phyloP scores from a whole-genome alignment of 2,888 invertebrate species.

The Eurytoma adleriae region DNA sequence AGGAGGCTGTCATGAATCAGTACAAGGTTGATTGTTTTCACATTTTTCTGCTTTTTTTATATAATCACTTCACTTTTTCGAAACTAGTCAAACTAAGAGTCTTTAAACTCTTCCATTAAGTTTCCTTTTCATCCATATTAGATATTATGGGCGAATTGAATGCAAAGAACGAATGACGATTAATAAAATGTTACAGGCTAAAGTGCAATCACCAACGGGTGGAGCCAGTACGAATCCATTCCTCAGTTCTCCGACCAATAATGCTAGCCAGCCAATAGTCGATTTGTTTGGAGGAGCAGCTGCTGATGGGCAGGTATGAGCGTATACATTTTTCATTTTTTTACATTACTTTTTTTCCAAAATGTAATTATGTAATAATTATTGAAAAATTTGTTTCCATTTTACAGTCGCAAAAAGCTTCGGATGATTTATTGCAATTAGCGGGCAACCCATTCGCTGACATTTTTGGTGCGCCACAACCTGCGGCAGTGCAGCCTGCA shows the following conservation, averaged over 20 bases:
- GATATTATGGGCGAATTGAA: neutral
- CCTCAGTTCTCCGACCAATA: constrained; percentile 81
- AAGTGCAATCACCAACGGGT: constrained; percentile 87
- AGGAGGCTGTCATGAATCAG: constrained; percentile 96
- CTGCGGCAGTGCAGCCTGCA: constrained; percentile 65
- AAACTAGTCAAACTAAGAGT: too few species aligned
- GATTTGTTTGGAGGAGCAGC: constrained; percentile 86
- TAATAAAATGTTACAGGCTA: constrained; percentile 78
- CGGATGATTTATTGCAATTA: constrained; percentile 91
- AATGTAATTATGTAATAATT: too few species aligned
- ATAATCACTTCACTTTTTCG: too few species aligned
- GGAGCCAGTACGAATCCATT: constrained; percentile 90
- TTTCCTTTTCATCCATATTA: neutral
- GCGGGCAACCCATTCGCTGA: constrained; percentile 93
- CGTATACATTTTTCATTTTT: too few species aligned
- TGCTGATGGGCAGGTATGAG: constrained; percentile 67
- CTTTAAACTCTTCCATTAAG: neutral
- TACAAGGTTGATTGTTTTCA: constrained; percentile 84
- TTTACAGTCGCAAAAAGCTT: constrained; percentile 81
- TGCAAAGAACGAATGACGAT: neutral
- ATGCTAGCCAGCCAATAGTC: constrained; percentile 81
- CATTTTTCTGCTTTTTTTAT: too few species aligned
- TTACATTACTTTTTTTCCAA: constrained; percentile 27
- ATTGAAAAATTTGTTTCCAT: too few species aligned
- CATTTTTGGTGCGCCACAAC: constrained; percentile 81